Conservation (phyloP, 2,113 vertebrate genomes). For the Pygoscelis antarcticus region DNA sequence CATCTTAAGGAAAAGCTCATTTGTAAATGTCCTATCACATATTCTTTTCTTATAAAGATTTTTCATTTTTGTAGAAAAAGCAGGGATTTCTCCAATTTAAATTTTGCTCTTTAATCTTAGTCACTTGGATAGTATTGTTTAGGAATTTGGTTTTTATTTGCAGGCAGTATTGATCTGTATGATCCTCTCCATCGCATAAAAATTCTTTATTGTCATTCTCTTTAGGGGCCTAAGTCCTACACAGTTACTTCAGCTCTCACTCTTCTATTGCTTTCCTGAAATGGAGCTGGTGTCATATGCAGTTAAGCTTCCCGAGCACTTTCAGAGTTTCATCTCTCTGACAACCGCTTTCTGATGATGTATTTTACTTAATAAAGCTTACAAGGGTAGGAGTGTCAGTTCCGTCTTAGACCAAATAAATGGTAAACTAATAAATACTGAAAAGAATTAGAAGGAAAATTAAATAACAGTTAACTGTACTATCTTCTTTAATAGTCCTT, state of each 20-base stretch:
- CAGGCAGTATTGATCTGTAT: background rate
- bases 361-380: background rate
- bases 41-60: background rate
- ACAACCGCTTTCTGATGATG: background rate
- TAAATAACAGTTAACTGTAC: background rate
- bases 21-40: background rate
- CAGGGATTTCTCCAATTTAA: background rate
- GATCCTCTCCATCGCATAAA: background rate
- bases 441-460: background rate
- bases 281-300: background rate
- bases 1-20: background rate
- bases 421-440: background rate
- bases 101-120: background rate
- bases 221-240: background rate
- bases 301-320: background rate
- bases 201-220: background rate
- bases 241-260: background rate
- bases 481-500: background rate
- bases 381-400: background rate
- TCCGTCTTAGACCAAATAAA: background rate
- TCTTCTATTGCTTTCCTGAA: background rate
- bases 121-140: background rate
- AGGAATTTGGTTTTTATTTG: background rate
- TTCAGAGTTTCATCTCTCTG: background rate
- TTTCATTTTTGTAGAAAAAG: background rate